Evolutionary conservation across 2,888 invertebrate genomes (phyloP), one percentile per base, ranked within the genome.

Genomic region (Halictus quadricinctus): DNA sequence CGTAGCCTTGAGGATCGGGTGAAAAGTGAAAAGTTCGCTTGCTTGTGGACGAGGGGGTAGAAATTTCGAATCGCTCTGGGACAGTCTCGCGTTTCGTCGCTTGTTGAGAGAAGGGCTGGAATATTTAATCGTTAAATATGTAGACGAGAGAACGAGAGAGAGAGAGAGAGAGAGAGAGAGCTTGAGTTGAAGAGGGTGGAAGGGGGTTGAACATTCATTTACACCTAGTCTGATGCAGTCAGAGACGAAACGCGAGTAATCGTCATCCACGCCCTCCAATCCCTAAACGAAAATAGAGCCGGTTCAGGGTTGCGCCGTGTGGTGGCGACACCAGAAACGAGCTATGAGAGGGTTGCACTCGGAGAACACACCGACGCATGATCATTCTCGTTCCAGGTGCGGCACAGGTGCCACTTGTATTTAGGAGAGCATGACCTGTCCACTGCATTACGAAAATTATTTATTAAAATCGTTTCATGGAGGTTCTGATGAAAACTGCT

Each of bases 191-290:
- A 36, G 29, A 36, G 29, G 66, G 48, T 13, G 72, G 12, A 29
- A 36, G 21, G 29, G 46, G 46, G 43, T 77, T 43, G 69, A 70
- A 75, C 54, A 84, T 78, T 48, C 84, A 46, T 83, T 70, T 80
- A 80, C 73, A 75, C 75, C 69, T 72, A 75, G 50, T 41, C 75
- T 66, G 48, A 46, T 72, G 78, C 85, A 72, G 64, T 80, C 73
- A 78, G 58, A 76, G 74, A 18, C 41, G 54, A 15, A 76, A 10
- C n/a, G 66, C n/a, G 66, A 83, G 83, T 75, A 84, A 79, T 70
- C 76, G 50, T 69, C 80, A 72, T 85, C 85, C 83, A 69, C 82
- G 66, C 79, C 84, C 41, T 76, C 72, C 78, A 72, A 72, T 36
- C 74, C 48, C 43, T 43, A 46, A 48, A 82, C 66, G 43, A 81